Base-by-base conservation (phyloP, 2,113 vertebrate species). In the Coptodon rendalli region DNA sequence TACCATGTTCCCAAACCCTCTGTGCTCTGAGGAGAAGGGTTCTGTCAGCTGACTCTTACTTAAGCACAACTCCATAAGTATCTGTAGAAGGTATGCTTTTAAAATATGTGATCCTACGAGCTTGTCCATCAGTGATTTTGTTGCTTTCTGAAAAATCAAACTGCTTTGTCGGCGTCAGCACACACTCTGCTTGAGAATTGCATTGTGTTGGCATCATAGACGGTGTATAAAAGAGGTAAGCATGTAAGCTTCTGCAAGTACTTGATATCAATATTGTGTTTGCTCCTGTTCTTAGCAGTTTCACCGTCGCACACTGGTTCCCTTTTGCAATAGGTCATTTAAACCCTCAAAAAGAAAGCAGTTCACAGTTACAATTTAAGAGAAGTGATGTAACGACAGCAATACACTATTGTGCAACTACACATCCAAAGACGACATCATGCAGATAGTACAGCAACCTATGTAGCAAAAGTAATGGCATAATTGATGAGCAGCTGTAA, bases 31-130 rank as follows among this genome's bases (percentile, higher is more conserved):
- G 2, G 53, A 56, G 11, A 43, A 56, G 6, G 40, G 17, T 27
- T 73, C 68, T 73, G 40, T 76, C 68, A 48, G 68, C 17, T 76
- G 40, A 76, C 68, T 48, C 14, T 48, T 76, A 76, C 19, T 29
- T 76, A 48, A 48, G 68, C 66, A 73, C 6, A 48, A 11, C 24
- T 76, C 14, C 24, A 11, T 76, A 17, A 76, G 14, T 76, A 43
- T 76, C 43, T 76, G 14, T 76, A 48, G 22, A 27, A 48, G 9
- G 9, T 29, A 45, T 11, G 68, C 24, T 5, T 76, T 16, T 17
- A 43, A 76, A 76, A 48, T 10, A 7, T 9, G 36, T 24, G n/a
- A 71, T 27, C 40, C 24, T 50, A 50, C 6, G 3, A 76, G 43
- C 71, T 17, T 76, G 43, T 7, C 50, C 43, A 50, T 19, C 71